Evolutionary conservation across 1,140 invertebrate genomes (phyloP).

Genomic region (Lordiphosa mommai): DNA sequence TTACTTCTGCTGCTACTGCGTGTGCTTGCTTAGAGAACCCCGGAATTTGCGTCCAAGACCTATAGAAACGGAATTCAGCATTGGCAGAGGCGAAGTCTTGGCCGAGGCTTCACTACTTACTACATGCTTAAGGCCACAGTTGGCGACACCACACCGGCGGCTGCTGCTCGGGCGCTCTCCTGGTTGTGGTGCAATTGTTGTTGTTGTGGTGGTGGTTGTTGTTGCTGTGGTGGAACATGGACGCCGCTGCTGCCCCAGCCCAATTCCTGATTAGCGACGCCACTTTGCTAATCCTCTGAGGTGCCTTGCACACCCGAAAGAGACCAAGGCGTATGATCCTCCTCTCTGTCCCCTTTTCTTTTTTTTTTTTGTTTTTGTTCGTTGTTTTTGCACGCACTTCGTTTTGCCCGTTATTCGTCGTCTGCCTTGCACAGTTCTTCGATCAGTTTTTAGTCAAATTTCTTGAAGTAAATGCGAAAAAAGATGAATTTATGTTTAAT

Average conservation of each 20-base stretch:
- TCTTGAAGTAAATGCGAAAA: slow-evolving; percentile 12
- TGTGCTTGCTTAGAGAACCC: slow-evolving; percentile 20
- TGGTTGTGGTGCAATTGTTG: slow-evolving; percentile 30
- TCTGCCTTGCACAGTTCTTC: slow-evolving; percentile 9
- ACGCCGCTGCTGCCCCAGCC: slow-evolving; percentile 74
- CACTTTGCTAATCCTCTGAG: slow-evolving; percentile 70
- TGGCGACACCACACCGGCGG: slow-evolving; percentile 73
- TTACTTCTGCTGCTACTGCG: slow-evolving; percentile 23
- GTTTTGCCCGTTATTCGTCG: slow-evolving; percentile 9
- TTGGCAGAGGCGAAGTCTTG: neutral
- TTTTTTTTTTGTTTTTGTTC: slow-evolving; percentile 38
- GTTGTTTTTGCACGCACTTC: slow-evolving; percentile 53
- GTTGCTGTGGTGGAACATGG: slow-evolving; percentile 55
- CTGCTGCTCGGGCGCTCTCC: slow-evolving; percentile 48
- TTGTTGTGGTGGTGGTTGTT: slow-evolving; percentile 28
- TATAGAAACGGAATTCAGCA: neutral
- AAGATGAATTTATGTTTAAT: slow-evolving; percentile 12
- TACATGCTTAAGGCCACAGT: slow-evolving; percentile 79
- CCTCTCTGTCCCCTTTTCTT: slow-evolving; percentile 11
- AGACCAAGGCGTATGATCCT: slow-evolving; percentile 23
- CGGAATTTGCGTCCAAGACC: slow-evolving; percentile 7
- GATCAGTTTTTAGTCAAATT: slow-evolving; percentile 9
- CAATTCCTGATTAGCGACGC: slow-evolving; percentile 66
- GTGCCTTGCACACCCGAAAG: slow-evolving; percentile 48
- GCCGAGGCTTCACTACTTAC: slow-evolving; percentile 44